phyloP scores from a whole-genome alignment of 2,797 vertebrate species.

The Brotula barbata region DNA sequence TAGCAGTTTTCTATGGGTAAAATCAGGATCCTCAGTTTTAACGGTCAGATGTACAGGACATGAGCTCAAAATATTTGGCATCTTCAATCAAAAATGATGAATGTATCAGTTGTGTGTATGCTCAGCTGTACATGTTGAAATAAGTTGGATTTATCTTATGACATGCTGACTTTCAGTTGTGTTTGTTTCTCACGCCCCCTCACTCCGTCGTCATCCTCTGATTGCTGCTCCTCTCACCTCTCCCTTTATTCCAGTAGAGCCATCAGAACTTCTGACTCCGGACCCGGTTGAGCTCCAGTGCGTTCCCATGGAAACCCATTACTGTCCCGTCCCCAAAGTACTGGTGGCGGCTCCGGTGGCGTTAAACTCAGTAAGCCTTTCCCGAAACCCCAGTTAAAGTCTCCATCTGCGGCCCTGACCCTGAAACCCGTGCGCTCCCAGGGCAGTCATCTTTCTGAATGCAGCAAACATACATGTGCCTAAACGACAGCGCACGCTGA shows the following conservation, averaged over 20 bases:
- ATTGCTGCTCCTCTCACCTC: conserved; percentile 15
- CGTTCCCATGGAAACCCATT: conserved; percentile 88
- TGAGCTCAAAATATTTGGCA: neutral
- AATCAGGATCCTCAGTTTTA: too few relatives aligned
- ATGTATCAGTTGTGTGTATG: neutral
- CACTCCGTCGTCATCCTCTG: neutral
- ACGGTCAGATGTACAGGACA: neutral
- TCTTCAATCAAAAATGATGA: neutral
- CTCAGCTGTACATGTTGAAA: too few relatives aligned
- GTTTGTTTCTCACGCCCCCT: neutral
- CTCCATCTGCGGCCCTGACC: conserved; percentile 22
- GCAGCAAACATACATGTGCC: conserved; percentile 81
- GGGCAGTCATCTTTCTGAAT: conserved; percentile 64
- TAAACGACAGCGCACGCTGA: conserved; percentile 71
- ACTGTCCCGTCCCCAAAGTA: conserved; percentile 85
- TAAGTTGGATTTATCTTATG: neutral
- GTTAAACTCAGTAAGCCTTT: conserved; percentile 91
- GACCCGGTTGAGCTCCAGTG: conserved; percentile 87
- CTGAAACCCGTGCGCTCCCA: conserved; percentile 31
- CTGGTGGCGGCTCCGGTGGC: conserved; percentile 79
- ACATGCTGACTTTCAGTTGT: neutral
- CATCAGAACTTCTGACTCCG: conserved; percentile 87
- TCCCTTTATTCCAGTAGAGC: conserved; percentile 82
- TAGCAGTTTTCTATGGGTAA: neutral
- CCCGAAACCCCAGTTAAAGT: conserved; percentile 83